Base-by-base conservation (phyloP, 1,140 invertebrate species). In the Neotoxoptera formosana region DNA sequence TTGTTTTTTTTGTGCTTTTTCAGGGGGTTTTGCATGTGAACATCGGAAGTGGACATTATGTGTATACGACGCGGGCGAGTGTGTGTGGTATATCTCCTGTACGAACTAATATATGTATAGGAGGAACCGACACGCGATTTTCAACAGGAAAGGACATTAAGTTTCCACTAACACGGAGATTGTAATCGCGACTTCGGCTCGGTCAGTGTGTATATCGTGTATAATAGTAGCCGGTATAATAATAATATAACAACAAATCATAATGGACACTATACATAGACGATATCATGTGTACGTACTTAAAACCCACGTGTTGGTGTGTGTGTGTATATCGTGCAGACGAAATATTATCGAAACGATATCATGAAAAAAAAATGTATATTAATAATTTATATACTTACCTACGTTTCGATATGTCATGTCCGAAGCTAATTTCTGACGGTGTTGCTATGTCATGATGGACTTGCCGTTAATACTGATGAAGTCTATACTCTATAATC, bases 121-220 rank as follows among this genome's bases (percentile, higher is more conserved):
- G 91, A 93, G 91, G 91, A 93, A 93, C 91, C 48, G 81, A 86
- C 91, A 93, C 91, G 91, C 91, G 48, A 93, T 93, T 84, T 93
- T n/a, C 48, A 84, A 93, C 91, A 93, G 91, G 81, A 93, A 93
- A 93, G 91, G 91, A 60, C 91, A 93, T 93, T 93, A 93, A 93
- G 91, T 93, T 93, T 93, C 76, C 48, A 92, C 91, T 51, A 36
- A 86, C 91, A 93, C 81, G 47, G 81, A 86, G 91, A 93, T 93
- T 11, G 34, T 83, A 84, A 93, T 93, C 91, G 48, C 34, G 23
- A 86, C 76, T 86, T 86, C 25, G 36, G 91, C 34, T 53, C 41
- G 91, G 81, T 47, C 67, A 83, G 91, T 93, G n/a, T 56, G 41
- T 84, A 86, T 67, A n/a, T 67, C 60, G 60, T 67, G 60, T 76